A percentile compares a stretch with the other conserved stretches of the same genome.
These are phyloP conservation scores for Lipotes vexillifer DNA, from an alignment of 2,113 vertebrate species.

Conservation along the genomic window DNA sequence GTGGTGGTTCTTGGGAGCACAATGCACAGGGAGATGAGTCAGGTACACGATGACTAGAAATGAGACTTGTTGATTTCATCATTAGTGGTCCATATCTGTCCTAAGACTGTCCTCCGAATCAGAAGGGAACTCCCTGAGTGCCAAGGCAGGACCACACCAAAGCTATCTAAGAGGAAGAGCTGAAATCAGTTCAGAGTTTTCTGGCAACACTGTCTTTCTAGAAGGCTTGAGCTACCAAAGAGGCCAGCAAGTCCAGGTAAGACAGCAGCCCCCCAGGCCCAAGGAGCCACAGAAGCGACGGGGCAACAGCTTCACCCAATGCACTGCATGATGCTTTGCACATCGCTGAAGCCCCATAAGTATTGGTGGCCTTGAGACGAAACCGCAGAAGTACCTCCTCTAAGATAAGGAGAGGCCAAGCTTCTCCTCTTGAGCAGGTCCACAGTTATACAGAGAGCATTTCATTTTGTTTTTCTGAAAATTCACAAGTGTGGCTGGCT, in stretches of 20 bases:
- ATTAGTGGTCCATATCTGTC: neutral
- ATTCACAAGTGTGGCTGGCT: neutral
- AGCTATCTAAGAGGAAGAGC: neutral
- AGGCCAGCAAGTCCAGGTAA: neutral
- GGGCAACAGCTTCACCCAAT: neutral
- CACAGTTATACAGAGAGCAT: neutral
- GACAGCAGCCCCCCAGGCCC: too few relatives aligned
- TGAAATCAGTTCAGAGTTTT: neutral
- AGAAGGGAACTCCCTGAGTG: neutral
- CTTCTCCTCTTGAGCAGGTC: neutral
- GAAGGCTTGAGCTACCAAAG: neutral
- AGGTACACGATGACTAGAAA: neutral
- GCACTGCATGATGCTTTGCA: accelerated
- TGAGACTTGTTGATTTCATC: neutral
- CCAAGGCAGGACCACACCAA: neutral
- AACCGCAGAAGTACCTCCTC: neutral
- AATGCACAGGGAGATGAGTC: neutral
- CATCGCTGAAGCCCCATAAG: accelerated
- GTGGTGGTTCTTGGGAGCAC: neutral
- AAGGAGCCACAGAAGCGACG: neutral
- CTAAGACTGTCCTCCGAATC: neutral
- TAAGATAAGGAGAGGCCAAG: neutral
- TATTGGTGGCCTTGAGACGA: neutral
- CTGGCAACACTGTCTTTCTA: neutral
- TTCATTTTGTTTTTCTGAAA: neutral